Percentiles rank a stretch among this genome's conserved stretches.
phyloP scores from a whole-genome alignment of 2,797 vertebrate species.

The Cercopithecus petaurista region DNA sequence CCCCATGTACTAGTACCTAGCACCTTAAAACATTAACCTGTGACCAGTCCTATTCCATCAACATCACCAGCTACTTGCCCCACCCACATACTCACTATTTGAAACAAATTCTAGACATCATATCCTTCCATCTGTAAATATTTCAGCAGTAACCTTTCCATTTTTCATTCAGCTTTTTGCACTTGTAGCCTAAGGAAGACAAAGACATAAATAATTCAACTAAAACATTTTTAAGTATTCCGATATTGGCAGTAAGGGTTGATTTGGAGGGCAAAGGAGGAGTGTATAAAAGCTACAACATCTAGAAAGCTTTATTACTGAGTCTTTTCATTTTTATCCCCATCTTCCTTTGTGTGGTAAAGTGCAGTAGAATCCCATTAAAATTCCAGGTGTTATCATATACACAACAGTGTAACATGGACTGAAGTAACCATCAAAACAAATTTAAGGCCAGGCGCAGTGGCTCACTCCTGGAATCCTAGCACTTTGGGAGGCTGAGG shows the following conservation, averaged over 20 bases:
- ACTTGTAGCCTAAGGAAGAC: conserved; percentile 58
- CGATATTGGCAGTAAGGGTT: background rate
- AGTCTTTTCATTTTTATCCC: background rate
- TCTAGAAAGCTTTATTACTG: background rate
- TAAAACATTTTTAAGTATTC: conserved; percentile 31
- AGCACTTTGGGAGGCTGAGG: no score
- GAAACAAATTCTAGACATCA: conserved; percentile 52
- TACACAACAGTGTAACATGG: background rate
- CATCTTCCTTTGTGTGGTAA: background rate
- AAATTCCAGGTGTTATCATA: background rate
- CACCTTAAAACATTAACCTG: background rate
- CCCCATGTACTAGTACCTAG: background rate
- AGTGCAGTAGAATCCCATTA: background rate
- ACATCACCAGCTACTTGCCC: background rate
- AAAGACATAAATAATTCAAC: conserved; percentile 72
- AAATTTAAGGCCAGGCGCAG: background rate
- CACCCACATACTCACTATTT: background rate
- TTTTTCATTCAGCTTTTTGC: conserved; percentile 62
- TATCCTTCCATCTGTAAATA: conserved; percentile 60
- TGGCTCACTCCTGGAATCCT: no score
- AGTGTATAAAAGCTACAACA: background rate
- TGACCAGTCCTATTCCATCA: background rate
- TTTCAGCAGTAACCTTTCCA: conserved; percentile 61
- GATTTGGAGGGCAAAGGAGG: background rate
- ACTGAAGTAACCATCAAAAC: background rate